Base-by-base conservation (phyloP, 1,140 invertebrate genomes). In the Steinernema khuongi region DNA sequence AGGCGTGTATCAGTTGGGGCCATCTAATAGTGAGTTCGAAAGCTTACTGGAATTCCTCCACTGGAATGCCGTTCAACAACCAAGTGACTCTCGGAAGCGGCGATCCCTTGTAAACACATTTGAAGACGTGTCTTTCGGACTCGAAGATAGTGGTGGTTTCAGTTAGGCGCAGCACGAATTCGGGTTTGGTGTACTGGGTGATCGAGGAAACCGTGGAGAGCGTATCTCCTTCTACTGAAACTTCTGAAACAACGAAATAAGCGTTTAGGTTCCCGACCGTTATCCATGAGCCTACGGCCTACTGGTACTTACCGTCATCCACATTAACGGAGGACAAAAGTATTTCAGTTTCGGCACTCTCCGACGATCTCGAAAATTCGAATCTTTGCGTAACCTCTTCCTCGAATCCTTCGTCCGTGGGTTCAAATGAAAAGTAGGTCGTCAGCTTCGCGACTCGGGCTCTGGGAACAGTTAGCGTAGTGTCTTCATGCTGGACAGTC, bases 1-100 rank as follows among this genome's bases (percentile, higher is more conserved):
- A 71, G 26, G 60, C 26, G 7, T 22, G 7, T 67, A 17, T 74
- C n/a, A n/a, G n/a, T n/a, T n/a, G n/a, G n/a, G n/a, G n/a, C n/a
- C n/a, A n/a, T n/a, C n/a, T n/a, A n/a, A n/a, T 73, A 14, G 11
- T 73, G 26, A 73, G 19, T 17, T 31, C 30, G 11, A 73, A 31
- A 28, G 18, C 74, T 69, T 32, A 76, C 72, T 76, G 68, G 31
- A 70, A 19, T 26, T 44, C 33, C 7, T 70, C 18, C 17, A 76
- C 31, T n/a, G 41, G 30, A 31, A 44, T 60, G 18, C 41, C 74
- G 31, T 76, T 76, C 18, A 76, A 29, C 28, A 28, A 71, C 73
- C 73, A 76, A n/a, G 75, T 71, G 17, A 76, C 68, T 30, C 76
- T 76, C 1, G 75, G 75, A 2, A 76, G 29, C 30, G 75, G 75